Evolutionary conservation across 1,140 invertebrate genomes (phyloP), one percentile per base, ranked within the genome.

Genomic region (Eciton burchellii): DNA sequence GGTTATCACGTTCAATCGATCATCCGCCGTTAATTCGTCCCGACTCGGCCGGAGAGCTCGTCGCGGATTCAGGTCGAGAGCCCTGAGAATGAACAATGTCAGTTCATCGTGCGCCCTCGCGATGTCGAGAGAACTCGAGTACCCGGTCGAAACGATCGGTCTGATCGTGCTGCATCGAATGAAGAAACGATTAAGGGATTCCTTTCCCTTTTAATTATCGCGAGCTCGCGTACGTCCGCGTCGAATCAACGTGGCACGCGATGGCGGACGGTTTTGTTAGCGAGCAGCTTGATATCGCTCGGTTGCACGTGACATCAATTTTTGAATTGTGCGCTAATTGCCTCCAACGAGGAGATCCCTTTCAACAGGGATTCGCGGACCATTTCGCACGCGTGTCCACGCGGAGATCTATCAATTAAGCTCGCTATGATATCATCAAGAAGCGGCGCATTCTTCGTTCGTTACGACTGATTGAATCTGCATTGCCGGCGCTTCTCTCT

Each of bases 361-460:
- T 77, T 77, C 21, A 26, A 43, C 14, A 16, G 3, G 1, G 29
- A 56, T 66, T 66, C n/a, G 29, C 43, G 47, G 16, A 68, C 54
- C 49, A 52, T 24, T 19, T 12, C 26, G 26, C 21, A 43, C 11
- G 12, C 16, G 66, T 24, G 19, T 16, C 35, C 21, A 26, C 47
- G 14, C 21, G 21, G 49, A 54, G n/a, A 14, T 21, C 4, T 29
- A 49, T 62, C 54, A 83, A 81, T 79, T 79, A 77, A 70, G 35
- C 54, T 56, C 49, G 21, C 19, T 43, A 59, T 57, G 12, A 19
- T 41, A 45, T 81, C 49, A 81, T 73, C 77, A 19, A 81, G 77
- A 72, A 81, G 52, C 57, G 66, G 41, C 41, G 54, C 62, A 70
- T 83, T 83, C 82, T 83, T 83, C 43, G 56, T 83, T 65, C 62